Percentiles rank a stretch among this genome's conserved stretches.
Evolutionary conservation across 2,797 vertebrate genomes (phyloP).

Genomic region (Sparus aurata): DNA sequence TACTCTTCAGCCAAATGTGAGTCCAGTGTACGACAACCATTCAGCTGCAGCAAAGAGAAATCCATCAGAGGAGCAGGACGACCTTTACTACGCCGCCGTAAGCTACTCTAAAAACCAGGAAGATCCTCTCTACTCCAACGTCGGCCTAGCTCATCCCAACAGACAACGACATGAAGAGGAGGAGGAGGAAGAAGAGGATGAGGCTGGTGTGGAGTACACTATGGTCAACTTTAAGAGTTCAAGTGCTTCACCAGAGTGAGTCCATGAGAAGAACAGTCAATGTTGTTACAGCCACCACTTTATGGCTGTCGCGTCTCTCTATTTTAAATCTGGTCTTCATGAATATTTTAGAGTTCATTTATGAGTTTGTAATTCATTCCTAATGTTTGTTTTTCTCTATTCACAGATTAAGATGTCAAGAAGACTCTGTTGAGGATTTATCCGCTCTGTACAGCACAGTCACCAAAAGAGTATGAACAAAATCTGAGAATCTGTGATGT

Average conservation of each 20-base stretch:
- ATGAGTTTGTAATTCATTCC: background rate
- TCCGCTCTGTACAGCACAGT: conserved; percentile 26
- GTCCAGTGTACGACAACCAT: background rate
- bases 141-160: background rate
- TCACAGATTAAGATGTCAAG: background rate
- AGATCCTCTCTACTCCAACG: conserved; percentile 24
- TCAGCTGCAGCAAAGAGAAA: background rate
- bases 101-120: conserved; percentile 7
- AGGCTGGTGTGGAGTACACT: conserved; percentile 16
- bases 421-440: background rate
- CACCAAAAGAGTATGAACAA: background rate
- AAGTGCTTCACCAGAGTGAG: background rate
- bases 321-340: background rate
- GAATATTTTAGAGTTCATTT: background rate
- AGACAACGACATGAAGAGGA: background rate
- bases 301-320: background rate
- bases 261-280: background rate
- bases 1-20: background rate
- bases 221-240: background rate
- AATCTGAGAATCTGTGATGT: background rate
- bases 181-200: background rate
- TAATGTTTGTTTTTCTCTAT: background rate
- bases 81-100: conserved; percentile 15
- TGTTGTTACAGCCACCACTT: background rate
- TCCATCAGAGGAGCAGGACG: conserved; percentile 4